A percentile compares a stretch with the other conserved stretches of the same genome.
Evolutionary conservation across 2,888 invertebrate genomes (phyloP).

Genomic region (Hirtodrosophila confusa): DNA sequence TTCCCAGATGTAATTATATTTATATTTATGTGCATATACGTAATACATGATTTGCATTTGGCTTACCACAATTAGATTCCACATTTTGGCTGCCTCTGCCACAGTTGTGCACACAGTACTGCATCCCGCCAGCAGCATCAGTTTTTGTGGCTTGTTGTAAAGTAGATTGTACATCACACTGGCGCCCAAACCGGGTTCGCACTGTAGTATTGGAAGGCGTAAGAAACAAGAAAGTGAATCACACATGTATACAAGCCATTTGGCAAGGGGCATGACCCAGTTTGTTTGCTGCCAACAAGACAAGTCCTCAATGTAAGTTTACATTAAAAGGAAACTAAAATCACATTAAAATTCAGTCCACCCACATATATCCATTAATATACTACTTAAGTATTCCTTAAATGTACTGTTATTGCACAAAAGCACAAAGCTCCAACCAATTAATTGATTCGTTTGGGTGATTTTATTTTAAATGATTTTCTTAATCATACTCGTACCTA

Average conservation of each 20-base stretch:
- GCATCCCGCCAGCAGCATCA: slow-evolving; percentile 97
- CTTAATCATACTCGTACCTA: too few species aligned
- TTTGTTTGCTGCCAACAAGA: slow-evolving; percentile 42
- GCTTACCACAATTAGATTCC: slow-evolving; percentile 99
- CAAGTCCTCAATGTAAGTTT: slow-evolving; percentile 23
- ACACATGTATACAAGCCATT: slow-evolving; percentile 35
- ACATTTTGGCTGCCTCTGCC: slow-evolving; percentile 99
- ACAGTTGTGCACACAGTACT: slow-evolving; percentile 99
- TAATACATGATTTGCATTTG: slow-evolving; percentile 4
- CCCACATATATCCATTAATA: not conserved
- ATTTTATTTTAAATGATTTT: too few species aligned
- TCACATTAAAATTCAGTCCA: slow-evolving; percentile 11
- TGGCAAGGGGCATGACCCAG: slow-evolving; percentile 55
- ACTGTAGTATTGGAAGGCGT: slow-evolving; percentile 87
- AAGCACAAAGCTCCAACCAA: too few species aligned
- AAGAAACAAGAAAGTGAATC: slow-evolving; percentile 42
- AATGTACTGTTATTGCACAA: too few species aligned
- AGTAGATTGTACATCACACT: slow-evolving; percentile 99
- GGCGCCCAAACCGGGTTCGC: slow-evolving; percentile 98
- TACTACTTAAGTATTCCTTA: too few species aligned
- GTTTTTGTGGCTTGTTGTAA: slow-evolving; percentile 97
- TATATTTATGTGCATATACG: not conserved
- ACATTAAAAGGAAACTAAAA: slow-evolving; percentile 38
- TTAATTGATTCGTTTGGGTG: too few species aligned
- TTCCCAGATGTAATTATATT: not conserved